phyloP scores from a whole-genome alignment of 1,140 invertebrate genomes.

The Oncopeltus fasciatus region DNA sequence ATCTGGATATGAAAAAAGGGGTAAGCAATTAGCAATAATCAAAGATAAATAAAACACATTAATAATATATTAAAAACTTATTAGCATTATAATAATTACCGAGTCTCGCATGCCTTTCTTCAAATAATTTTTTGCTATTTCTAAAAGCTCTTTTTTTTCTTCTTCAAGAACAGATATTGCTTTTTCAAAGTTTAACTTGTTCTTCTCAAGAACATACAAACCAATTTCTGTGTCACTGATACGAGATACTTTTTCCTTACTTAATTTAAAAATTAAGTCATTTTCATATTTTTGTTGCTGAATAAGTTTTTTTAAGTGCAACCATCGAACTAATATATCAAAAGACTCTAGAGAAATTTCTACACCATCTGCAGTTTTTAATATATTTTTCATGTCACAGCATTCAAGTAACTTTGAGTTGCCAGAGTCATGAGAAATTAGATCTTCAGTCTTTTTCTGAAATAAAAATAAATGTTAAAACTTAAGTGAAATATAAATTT shows the following conservation, averaged over 20 bases:
- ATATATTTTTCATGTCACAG: background rate
- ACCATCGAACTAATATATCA: background rate
- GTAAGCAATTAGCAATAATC: too few relatives aligned
- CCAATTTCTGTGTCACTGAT: constrained; percentile 14
- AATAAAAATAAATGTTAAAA: background rate
- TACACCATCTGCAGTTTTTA: background rate
- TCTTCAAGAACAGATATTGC: constrained; percentile 32
- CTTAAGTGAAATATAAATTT: too few relatives aligned
- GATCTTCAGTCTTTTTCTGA: background rate
- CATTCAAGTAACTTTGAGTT: background rate
- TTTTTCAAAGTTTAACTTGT: constrained; percentile 30
- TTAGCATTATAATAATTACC: constrained; percentile 23
- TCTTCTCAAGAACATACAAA: constrained; percentile 29
- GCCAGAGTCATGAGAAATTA: background rate
- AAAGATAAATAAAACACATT: too few relatives aligned
- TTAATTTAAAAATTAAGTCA: background rate
- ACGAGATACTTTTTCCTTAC: constrained; percentile 1
- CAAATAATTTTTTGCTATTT: constrained; percentile 30
- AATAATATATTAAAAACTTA: too few relatives aligned
- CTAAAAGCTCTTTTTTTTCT: constrained; percentile 28
- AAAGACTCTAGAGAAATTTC: background rate
- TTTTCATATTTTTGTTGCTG: background rate
- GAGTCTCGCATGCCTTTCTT: constrained; percentile 32
- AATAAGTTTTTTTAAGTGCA: background rate
- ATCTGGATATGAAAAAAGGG: too few relatives aligned